phyloP scores from a whole-genome alignment of 1,140 invertebrate species.

The Plutomurus gul region DNA sequence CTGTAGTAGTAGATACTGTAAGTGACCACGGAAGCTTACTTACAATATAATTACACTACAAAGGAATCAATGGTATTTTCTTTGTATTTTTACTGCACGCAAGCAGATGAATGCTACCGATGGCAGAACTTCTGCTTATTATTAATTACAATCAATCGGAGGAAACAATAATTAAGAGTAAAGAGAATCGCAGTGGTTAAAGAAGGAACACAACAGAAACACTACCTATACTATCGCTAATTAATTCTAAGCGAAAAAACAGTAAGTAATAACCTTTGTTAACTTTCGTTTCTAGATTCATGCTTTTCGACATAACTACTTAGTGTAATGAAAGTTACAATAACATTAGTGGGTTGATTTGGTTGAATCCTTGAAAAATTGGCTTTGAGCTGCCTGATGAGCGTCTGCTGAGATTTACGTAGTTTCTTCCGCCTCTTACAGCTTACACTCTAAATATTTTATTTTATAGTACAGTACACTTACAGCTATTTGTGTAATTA shows the following conservation, averaged over 20 bases:
- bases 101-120: not conserved
- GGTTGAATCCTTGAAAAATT: conserved; percentile 29
- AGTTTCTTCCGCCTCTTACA: not conserved
- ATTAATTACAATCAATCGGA: not conserved
- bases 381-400: conserved; percentile 12
- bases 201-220: not conserved
- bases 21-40: not conserved
- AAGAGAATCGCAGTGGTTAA: not conserved
- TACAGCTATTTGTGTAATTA: too few species aligned
- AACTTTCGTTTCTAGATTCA: not conserved
- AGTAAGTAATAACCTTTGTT: not conserved
- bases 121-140: not conserved
- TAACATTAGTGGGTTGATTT: not conserved
- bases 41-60: not conserved
- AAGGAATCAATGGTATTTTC: conserved; percentile 18
- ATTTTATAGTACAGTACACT: not conserved
- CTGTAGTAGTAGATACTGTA: not conserved
- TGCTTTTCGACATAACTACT: not conserved
- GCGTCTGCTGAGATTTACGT: conserved; percentile 15
- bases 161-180: not conserved
- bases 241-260: not conserved
- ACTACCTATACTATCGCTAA: conserved; percentile 1
- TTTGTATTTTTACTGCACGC: conserved; percentile 16
- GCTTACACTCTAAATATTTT: not conserved
- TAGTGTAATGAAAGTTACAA: not conserved